Conservation (phyloP, 2,113 vertebrate genomes). For the Colistium nudipinnis region DNA sequence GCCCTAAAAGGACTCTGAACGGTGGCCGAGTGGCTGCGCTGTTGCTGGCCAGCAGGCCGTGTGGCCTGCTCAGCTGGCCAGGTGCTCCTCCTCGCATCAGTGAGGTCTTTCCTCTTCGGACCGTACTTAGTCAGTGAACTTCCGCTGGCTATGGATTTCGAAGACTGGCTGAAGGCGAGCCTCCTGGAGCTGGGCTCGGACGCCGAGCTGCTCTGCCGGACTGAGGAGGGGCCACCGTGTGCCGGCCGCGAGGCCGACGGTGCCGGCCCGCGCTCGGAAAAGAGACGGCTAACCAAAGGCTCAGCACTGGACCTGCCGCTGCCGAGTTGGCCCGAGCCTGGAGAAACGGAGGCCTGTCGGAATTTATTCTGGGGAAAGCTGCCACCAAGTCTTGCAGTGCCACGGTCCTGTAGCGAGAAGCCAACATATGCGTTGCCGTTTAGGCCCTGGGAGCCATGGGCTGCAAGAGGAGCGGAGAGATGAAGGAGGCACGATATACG, state of each 20-base stretch:
- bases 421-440: conserved; percentile 20
- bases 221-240: not conserved
- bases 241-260: not conserved
- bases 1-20: not conserved
- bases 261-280: not conserved
- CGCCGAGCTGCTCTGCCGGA: not conserved
- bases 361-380: conserved; percentile 56
- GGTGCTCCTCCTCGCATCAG: not conserved
- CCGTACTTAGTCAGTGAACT: not conserved
- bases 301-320: not conserved
- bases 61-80: not conserved
- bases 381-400: not conserved
- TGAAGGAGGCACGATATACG: not conserved
- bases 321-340: not conserved
- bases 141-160: conserved; percentile 1
- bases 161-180: accelerated
- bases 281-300: not conserved
- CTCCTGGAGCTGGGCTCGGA: not conserved
- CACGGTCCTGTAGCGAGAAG: conserved; percentile 17
- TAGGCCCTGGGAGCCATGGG: not conserved
- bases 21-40: not conserved
- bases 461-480: not conserved
- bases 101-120: not conserved
- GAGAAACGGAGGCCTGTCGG: conserved; percentile 46
- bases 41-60: not conserved